Conservation (phyloP, 2,113 vertebrate species). For the Psilopsiagon aurifrons region DNA sequence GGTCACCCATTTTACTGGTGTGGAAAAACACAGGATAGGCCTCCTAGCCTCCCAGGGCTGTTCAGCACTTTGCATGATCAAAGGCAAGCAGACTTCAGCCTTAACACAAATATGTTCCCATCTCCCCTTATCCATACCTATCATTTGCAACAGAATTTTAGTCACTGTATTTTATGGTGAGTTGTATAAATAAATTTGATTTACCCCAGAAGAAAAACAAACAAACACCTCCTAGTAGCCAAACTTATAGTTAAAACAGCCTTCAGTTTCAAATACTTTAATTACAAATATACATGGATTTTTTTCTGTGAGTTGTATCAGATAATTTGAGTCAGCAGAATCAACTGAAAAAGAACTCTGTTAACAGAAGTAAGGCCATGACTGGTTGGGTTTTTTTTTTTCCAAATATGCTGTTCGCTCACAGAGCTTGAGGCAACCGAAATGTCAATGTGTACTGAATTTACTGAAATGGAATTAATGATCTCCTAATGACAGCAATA, state of each 20-base stretch:
- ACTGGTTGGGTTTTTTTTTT: not conserved
- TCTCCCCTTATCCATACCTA: not conserved
- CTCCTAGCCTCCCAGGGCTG: not conserved
- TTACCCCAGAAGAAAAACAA: not conserved
- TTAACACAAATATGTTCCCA: not conserved
- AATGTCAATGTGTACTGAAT: not conserved
- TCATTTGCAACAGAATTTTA: not conserved
- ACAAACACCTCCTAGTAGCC: not conserved
- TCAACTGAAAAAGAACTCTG: not conserved
- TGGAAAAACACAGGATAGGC: conserved; percentile 54
- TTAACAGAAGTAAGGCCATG: not conserved
- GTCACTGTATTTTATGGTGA: not conserved
- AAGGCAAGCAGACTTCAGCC: not conserved
- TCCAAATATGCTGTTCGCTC: not conserved
- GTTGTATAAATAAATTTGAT: not conserved
- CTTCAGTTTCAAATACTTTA: not conserved
- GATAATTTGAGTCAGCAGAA: not conserved
- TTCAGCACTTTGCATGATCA: not conserved
- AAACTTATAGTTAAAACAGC: not conserved
- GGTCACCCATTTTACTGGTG: conserved; percentile 56
- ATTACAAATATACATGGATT: not conserved
- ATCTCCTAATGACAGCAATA: conserved; percentile 16
- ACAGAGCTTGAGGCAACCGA: conserved; percentile 23
- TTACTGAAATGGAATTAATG: not conserved
- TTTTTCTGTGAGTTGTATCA: not conserved